Evolutionary conservation across 2,113 vertebrate genomes (phyloP), one percentile per base, ranked within the genome.

Genomic region (Glaucomys volans): DNA sequence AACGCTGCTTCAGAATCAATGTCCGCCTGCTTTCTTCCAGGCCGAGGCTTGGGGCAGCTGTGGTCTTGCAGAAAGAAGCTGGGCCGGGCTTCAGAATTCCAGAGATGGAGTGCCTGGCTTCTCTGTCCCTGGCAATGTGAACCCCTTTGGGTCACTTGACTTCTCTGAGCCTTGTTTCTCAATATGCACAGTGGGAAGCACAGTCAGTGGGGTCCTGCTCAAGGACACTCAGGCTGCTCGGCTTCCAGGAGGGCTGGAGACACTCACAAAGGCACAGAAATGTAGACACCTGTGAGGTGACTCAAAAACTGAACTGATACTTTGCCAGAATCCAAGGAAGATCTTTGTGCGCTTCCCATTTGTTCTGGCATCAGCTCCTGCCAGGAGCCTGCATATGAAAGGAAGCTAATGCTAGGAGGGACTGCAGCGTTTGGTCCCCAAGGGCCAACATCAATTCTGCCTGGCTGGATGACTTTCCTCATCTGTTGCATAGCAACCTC

Each of bases 401-500:
- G 81, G 54, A 97, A 95, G 91, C 52, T 77, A 92, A 88, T 79
- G 77, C 66, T 87, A 90, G 93, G 72, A 95, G 81, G 87, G 82
- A 91, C 91, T 79, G 76, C 85, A 91, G 93, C 94, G 94, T 85
- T 97, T 91, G 89, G 76, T 96, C 95, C 95, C 95, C 88, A 97
- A 96, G 91, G 95, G 77, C 95, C 95, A 97, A 95, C 85, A 95
- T 96, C 97, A 95, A 62, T 97, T 96, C 91, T 96, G 94, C 96
- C 95, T 96, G 94, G 92, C 94, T 97, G 97, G 88, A 91, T 97
- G 95, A 96, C 88, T 97, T 95, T 85, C 95, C 95, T 97, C 96
- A 96, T 96, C 96, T 97, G 97, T 98, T 97, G 97, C 97, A 97
- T 98, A 98, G 97, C 97, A 97, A 97, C 97, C 81, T 95, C 66